These are phyloP conservation scores for Pyrgus malvae DNA, from an alignment of 2,888 invertebrate species.

Conservation along the genomic window DNA sequence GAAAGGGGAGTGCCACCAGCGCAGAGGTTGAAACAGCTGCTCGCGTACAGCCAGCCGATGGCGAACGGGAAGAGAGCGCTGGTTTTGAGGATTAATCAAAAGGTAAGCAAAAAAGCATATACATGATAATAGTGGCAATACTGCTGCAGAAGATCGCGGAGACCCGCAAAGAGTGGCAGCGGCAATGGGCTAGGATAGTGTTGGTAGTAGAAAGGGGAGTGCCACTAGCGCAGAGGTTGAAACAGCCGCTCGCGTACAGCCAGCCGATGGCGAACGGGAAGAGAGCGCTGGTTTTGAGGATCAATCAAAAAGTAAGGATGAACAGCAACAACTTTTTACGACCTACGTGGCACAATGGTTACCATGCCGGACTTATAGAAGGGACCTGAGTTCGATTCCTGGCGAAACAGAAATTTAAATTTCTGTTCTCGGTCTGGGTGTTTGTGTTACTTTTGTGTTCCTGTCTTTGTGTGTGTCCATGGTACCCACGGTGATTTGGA, in stretches of 20 bases:
- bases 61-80: conserved; percentile 92
- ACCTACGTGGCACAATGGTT: too few species aligned
- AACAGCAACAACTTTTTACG: too few species aligned
- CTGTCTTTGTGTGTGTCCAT: too few species aligned
- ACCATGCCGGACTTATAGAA: too few species aligned
- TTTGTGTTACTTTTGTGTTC: too few species aligned
- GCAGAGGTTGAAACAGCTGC: conserved; percentile 91
- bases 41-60: conserved; percentile 97
- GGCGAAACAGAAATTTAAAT: too few species aligned
- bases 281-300: conserved; percentile 91
- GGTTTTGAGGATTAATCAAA: conserved; percentile 93
- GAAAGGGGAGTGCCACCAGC: conserved; percentile 97
- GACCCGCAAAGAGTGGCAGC: conserved; percentile 98
- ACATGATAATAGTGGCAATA: conserved; percentile 98
- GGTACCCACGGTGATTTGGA: too few species aligned
- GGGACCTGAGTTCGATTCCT: too few species aligned
- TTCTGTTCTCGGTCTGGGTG: too few species aligned
- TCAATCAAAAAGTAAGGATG: conserved; percentile 93
- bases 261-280: conserved; percentile 96
- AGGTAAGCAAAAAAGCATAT: conserved; percentile 87
- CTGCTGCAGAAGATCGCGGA: conserved; percentile 97
- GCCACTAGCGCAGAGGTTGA: conserved; percentile 91
- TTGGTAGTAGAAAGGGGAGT: conserved; percentile 98
- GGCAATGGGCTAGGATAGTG: conserved; percentile 99
- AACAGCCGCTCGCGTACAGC: conserved; percentile 94